These are phyloP conservation scores for Frankliniella intonsa DNA, from an alignment of 2,888 invertebrate genomes.

Conservation along the genomic window DNA sequence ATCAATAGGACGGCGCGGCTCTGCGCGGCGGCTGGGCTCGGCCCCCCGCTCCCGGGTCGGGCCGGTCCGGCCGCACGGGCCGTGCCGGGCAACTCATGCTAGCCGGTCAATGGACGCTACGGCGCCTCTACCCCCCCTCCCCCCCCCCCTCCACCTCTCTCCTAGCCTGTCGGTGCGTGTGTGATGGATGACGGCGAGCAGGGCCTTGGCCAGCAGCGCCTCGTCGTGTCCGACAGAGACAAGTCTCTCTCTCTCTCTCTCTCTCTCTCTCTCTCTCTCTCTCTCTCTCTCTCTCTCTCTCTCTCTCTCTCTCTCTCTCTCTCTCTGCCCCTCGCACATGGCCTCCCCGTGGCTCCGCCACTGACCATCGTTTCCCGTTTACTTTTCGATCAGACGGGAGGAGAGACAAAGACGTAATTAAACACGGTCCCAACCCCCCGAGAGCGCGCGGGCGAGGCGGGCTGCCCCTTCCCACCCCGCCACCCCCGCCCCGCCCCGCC, in stretches of 20 bases:
- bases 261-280: too few relatives aligned
- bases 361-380: too few relatives aligned
- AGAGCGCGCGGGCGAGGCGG: not conserved
- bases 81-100: not conserved
- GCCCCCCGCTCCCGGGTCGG: not conserved
- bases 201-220: not conserved
- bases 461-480: not conserved
- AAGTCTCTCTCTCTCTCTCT: too few relatives aligned
- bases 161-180: not conserved
- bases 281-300: too few relatives aligned
- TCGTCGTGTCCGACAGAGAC: too few relatives aligned
- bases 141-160: not conserved
- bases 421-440: too few relatives aligned
- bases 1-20: not conserved
- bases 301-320: too few relatives aligned
- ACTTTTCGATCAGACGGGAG: too few relatives aligned
- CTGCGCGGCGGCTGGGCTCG: not conserved
- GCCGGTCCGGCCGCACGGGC: not conserved
- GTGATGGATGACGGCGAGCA: slow-evolving; percentile 3
- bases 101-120: slow-evolving; percentile 5
- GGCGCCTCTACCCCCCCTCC: not conserved
- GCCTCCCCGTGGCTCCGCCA: too few relatives aligned
- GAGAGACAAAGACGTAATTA: too few relatives aligned
- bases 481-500: not conserved
- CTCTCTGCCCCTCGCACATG: too few relatives aligned